Evolutionary conservation across 2,113 vertebrate species (phyloP), one percentile per base, ranked within the genome.

Genomic region (Galbula dea): DNA sequence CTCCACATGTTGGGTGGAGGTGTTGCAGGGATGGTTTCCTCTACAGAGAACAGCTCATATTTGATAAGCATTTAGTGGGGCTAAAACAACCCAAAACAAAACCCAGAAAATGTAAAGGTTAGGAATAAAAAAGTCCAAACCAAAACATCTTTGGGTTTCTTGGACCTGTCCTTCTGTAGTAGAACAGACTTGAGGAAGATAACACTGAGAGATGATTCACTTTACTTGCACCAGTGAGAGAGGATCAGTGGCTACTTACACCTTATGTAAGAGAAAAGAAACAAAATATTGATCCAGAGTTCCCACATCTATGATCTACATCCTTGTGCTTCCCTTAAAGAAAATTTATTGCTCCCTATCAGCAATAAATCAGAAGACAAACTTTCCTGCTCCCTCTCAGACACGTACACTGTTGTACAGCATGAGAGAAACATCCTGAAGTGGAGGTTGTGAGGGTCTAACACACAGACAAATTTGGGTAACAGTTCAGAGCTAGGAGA

Each of bases 271-370:
- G 59, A 71, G 58, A 62, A 86, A 52, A 62, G 87, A 84, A 91
- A 83, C 76, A 95, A 94, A 95, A 91, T 94, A 96, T 82, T 79
- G 94, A 94, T 93, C 93, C 86, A 85, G 62, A 92, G 76, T 86
- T 91, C 73, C 91, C 58, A 93, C 83, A 69, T 93, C 78, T 92
- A 86, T 97, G 94, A 97, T 97, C 94, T 96, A 97, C 96, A 84
- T 73, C 91, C 86, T 72, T 83, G 81, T 83, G 84, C 82, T 96
- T 96, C 91, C 84, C 84, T 66, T 95, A 95, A 94, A 92, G 94
- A 79, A 91, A 96, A 96, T 97, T 90, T 95, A 96, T 85, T 80
- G 95, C 66, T 83, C 93, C 77, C 71, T 61, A 95, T 89, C 94
- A 94, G 93, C 78, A 87, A 95, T 96, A 96, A 97, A 97, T 97